Conservation (phyloP, 1,140 invertebrate genomes). For the Drosophila mojavensis region DNA sequence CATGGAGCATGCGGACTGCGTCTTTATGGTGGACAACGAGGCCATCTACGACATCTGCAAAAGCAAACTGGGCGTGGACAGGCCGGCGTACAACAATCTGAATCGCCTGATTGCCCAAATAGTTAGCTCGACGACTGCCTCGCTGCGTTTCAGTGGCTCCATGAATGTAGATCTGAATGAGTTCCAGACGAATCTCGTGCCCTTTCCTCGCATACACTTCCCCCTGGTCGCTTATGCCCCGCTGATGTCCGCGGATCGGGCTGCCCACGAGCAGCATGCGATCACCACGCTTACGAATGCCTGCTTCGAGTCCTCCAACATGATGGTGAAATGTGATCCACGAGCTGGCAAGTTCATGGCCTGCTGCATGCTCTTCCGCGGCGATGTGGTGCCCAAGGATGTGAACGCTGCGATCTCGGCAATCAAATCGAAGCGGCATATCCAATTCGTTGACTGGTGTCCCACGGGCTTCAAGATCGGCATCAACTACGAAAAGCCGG, state of each 20-base stretch:
- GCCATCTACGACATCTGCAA: constrained; percentile 93
- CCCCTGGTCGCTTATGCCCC: constrained; percentile 92
- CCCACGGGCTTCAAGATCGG: constrained; percentile 90
- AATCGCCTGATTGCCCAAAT: constrained; percentile 90
- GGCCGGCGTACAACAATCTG: constrained; percentile 90
- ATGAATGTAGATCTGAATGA: constrained; percentile 93
- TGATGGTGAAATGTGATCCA: constrained; percentile 92
- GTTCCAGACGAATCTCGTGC: constrained; percentile 91
- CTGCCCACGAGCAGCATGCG: constrained; percentile 88
- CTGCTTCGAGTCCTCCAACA: constrained; percentile 92
- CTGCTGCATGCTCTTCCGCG: constrained; percentile 90
- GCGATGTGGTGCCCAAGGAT: constrained; percentile 92
- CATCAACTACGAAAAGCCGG: constrained; percentile 88
- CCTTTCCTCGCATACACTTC: constrained; percentile 91
- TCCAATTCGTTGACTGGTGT: constrained; percentile 90
- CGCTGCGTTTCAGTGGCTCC: constrained; percentile 92
- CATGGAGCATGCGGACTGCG: constrained; percentile 90
- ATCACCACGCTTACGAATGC: constrained; percentile 90
- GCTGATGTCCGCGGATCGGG: constrained; percentile 88
- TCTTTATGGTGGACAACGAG: constrained; percentile 94
- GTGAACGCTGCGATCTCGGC: constrained; percentile 92
- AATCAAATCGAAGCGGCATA: constrained; percentile 91
- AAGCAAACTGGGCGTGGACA: constrained; percentile 88
- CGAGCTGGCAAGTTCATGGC: constrained; percentile 90
- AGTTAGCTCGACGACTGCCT: constrained; percentile 91